phyloP scores from a whole-genome alignment of 1,140 invertebrate genomes.

The Cyphomyrmex costatus region DNA sequence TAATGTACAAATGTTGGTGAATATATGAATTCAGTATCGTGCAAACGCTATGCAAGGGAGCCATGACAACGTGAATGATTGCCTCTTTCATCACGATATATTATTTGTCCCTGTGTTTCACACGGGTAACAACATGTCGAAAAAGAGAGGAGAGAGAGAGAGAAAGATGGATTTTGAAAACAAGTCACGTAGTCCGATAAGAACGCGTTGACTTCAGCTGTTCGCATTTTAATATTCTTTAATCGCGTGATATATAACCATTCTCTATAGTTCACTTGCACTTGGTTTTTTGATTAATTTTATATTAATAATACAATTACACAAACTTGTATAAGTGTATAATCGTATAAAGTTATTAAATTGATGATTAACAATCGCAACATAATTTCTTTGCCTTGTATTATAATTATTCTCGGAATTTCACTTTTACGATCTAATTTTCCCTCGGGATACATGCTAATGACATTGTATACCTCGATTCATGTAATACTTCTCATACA shows the following conservation, averaged over 20 bases:
- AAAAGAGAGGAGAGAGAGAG: too few relatives aligned
- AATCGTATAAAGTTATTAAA: neutral
- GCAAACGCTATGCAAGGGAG: neutral
- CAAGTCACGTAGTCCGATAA: slow-evolving; percentile 54
- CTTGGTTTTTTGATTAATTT: slow-evolving; percentile 11
- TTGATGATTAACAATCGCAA: neutral
- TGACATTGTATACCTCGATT: slow-evolving; percentile 17
- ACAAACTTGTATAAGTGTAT: neutral
- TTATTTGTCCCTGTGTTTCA: slow-evolving; percentile 43
- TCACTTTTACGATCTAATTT: slow-evolving; percentile 10
- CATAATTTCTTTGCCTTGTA: neutral
- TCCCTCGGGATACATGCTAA: slow-evolving; percentile 5
- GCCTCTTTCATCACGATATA: slow-evolving; percentile 25
- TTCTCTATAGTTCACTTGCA: neutral
- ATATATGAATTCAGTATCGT: slow-evolving; percentile 42
- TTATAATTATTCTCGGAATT: slow-evolving; percentile 22
- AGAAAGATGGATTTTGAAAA: slow-evolving; percentile 22
- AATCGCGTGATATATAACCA: neutral
- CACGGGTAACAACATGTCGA: neutral
- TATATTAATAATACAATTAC: slow-evolving; percentile 4
- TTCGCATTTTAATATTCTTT: slow-evolving; percentile 49
- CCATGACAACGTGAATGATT: slow-evolving; percentile 30
- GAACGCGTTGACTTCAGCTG: slow-evolving; percentile 31
- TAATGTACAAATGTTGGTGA: slow-evolving; percentile 46
- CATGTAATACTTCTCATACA: neutral